Conservation (phyloP, 2,888 invertebrate genomes). For the Drosophila suboccidentalis region DNA sequence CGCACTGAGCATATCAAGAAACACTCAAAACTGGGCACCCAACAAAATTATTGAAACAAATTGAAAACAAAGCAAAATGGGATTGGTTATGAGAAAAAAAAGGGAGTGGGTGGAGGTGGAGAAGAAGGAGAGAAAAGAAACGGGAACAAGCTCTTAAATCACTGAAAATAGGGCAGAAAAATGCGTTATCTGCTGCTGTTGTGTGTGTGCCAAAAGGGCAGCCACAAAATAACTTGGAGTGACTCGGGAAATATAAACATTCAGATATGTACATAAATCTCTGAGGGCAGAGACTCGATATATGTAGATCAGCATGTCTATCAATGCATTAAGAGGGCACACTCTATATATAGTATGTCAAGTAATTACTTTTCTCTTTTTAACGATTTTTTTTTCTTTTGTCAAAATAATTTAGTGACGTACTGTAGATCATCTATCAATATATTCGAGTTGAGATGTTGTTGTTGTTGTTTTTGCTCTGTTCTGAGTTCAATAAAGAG, state of each 20-base stretch:
- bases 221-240: slow-evolving; percentile 21
- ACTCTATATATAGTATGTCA: neutral
- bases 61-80: slow-evolving; percentile 47
- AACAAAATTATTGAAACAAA: slow-evolving; percentile 58
- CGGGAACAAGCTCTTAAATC: slow-evolving; percentile 48
- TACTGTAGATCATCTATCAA: slow-evolving; percentile 2
- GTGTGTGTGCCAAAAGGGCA: slow-evolving; percentile 53
- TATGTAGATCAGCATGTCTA: slow-evolving; percentile 1
- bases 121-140: neutral
- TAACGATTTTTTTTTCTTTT: no score
- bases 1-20: slow-evolving; percentile 49
- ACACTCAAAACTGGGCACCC: slow-evolving; percentile 29
- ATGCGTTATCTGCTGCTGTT: slow-evolving; percentile 45
- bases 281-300: slow-evolving; percentile 1
- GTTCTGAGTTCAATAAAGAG: slow-evolving; percentile 2
- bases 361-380: neutral
- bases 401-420: neutral
- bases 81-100: slow-evolving; percentile 15
- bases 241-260: slow-evolving; percentile 38
- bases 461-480: slow-evolving; percentile 25
- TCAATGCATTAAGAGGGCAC: slow-evolving; percentile 11
- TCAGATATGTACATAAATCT: slow-evolving; percentile 27
- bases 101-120: neutral
- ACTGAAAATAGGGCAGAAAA: slow-evolving; percentile 39
- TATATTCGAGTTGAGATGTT: slow-evolving; percentile 31